Base-by-base conservation (phyloP, 2,113 vertebrate genomes). In the Excalfactoria chinensis region DNA sequence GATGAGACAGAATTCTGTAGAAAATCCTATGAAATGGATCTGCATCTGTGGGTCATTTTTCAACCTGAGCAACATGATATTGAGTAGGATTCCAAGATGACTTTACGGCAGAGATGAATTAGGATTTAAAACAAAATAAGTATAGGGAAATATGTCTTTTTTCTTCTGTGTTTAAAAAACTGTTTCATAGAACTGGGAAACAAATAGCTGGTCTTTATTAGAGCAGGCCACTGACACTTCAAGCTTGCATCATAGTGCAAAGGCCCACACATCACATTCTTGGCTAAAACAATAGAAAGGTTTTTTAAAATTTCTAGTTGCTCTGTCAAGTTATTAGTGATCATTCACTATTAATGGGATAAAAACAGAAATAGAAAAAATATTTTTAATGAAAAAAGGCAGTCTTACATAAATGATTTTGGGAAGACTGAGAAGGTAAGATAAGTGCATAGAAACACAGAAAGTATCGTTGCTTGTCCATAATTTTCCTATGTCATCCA, bases 231-330 rank as follows among this genome's bases (percentile, higher is more conserved):
- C 43, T 80, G 34, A 88, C 5, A 95, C 82, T 96, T 78, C 75
- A 92, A 49, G 34, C 58, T 96, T 93, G 78, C 44, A 82, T 96
- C 51, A 84, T 9, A 89, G 78, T 41, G 32, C n/a, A 86, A 95
- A 95, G 26, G 37, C 17, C n/a, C 32, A 26, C 15, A 69, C 55
- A 81, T 92, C 78, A 95, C 76, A 84, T 32, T 72, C 46, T 95
- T 93, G 81, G 89, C 72, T 96, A 89, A 91, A 82, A 25, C 25
- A 64, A 7, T 43, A 56, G 21, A 82, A 86, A 2, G 85, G 93
- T 96, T 97, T 94, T 88, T 30, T 59, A 93, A 96, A 97, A 97
- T 95, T 96, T 80, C 35, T 90, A 90, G 30, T 79, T 93, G 53
- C 56, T 91, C 89, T 77, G 93, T 79, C 74, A 75, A 90, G 35